phyloP scores from a whole-genome alignment of 2,888 invertebrate genomes.

The Ryuthela nishihirai region DNA sequence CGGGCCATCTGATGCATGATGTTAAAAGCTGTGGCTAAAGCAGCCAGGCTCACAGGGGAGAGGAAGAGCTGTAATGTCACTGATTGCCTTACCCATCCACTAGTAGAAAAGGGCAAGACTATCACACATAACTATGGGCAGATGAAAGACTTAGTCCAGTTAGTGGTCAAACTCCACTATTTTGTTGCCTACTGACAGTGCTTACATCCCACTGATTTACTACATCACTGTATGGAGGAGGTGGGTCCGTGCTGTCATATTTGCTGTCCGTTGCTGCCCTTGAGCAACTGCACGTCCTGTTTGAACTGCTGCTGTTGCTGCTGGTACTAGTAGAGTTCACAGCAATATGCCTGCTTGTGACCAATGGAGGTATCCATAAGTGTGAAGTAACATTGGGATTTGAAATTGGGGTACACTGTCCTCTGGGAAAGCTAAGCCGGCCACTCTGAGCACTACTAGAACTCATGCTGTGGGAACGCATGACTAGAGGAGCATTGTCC shows the following conservation, averaged over 20 bases:
- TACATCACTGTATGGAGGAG: slow-evolving; percentile 33
- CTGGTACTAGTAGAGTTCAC: slow-evolving; percentile 11
- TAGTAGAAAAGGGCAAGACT: slow-evolving; percentile 24
- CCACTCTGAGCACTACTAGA: slow-evolving; percentile 21
- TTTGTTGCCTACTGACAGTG: slow-evolving; percentile 22
- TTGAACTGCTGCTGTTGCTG: slow-evolving; percentile 22
- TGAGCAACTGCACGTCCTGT: slow-evolving; percentile 27
- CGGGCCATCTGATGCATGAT: slow-evolving; percentile 21
- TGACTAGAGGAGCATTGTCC: slow-evolving; percentile 21
- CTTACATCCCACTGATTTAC: slow-evolving; percentile 25
- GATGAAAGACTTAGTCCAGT: slow-evolving; percentile 30
- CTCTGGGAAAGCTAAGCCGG: slow-evolving; percentile 3
- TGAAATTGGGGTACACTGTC: slow-evolving; percentile 12
- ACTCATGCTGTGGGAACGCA: slow-evolving; percentile 32
- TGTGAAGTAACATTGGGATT: slow-evolving; percentile 22
- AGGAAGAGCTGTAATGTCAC: neutral
- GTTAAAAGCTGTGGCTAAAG: slow-evolving; percentile 15
- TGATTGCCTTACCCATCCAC: slow-evolving; percentile 19
- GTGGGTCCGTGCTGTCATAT: slow-evolving; percentile 22
- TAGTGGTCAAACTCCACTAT: slow-evolving; percentile 31
- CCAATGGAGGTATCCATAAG: slow-evolving; percentile 20
- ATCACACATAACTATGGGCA: slow-evolving; percentile 33
- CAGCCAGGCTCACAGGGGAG: slow-evolving; percentile 15
- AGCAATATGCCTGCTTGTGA: slow-evolving; percentile 2
- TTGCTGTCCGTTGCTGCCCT: slow-evolving; percentile 23